phyloP scores from a whole-genome alignment of 2,113 vertebrate species.

The Cacatua alba region DNA sequence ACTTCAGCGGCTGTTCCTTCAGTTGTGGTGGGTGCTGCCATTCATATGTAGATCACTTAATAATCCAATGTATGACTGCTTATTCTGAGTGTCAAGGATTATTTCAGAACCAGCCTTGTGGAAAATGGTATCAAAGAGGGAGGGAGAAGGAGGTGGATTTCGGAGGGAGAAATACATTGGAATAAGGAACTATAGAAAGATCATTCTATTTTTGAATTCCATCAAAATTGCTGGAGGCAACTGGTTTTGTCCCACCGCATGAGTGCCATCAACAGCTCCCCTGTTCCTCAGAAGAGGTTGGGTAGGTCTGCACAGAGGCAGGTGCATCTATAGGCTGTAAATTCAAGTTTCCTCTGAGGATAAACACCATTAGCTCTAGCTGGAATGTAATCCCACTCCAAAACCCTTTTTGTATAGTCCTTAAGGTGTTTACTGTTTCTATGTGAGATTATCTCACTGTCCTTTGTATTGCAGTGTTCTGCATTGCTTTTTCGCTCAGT shows the following conservation, averaged over 20 bases:
- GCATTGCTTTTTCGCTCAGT: neutral
- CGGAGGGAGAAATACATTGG: neutral
- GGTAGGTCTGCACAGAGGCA: neutral
- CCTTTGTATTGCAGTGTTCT: neutral
- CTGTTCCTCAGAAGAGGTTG: neutral
- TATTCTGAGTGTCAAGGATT: neutral
- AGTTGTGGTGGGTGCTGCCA: neutral
- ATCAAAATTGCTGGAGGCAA: neutral
- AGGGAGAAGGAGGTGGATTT: neutral
- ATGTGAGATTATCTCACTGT: neutral
- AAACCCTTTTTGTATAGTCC: neutral
- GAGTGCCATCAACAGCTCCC: neutral
- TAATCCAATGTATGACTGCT: neutral
- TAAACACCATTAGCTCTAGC: neutral
- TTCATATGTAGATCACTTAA: neutral
- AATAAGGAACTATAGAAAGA: neutral
- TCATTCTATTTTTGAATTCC: neutral
- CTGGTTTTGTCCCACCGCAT: neutral
- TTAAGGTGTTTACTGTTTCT: neutral
- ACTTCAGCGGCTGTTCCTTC: neutral
- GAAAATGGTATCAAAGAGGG: neutral
- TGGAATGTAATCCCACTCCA: neutral
- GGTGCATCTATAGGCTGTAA: neutral
- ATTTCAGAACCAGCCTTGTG: neutral
- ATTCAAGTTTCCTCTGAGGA: fast-evolving